These are phyloP conservation scores for Geodia barretti DNA, from an alignment of 37 sponge, comb jelly and placozoan species.

Conservation along the genomic window DNA sequence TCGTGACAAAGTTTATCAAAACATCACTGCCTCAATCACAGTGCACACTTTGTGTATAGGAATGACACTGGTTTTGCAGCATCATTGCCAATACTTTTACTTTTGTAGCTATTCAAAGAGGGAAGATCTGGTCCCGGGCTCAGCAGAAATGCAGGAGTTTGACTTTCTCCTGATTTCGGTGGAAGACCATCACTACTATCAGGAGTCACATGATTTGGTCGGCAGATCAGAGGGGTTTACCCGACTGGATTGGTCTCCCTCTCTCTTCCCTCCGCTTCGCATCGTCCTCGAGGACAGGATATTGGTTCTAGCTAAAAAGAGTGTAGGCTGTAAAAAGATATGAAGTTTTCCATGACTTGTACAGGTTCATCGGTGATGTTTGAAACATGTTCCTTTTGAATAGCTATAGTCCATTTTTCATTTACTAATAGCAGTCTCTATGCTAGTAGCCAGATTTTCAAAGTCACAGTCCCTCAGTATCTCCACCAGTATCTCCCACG, in stretches of 20 bases:
- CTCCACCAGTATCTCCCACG: too few species aligned
- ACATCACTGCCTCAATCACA: too few species aligned
- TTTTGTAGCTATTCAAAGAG: constrained; percentile 63
- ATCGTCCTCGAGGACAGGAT: constrained; percentile 42
- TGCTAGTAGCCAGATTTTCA: too few species aligned
- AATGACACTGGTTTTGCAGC: background rate
- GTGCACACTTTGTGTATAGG: too few species aligned
- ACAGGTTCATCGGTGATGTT: too few species aligned
- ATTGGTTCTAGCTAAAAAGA: constrained; percentile 20
- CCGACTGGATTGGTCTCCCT: constrained; percentile 4
- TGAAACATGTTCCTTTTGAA: too few species aligned
- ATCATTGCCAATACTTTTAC: background rate
- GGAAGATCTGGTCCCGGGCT: constrained; percentile 45
- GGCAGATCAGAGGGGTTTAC: constrained; percentile 40
- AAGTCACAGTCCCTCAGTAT: too few species aligned
- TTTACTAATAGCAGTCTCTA: too few species aligned
- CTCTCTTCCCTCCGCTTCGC: constrained; percentile 46
- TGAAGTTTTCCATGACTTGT: too few species aligned
- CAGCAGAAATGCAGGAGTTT: constrained; percentile 21
- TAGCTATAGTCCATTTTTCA: too few species aligned
- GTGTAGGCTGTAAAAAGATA: too few species aligned
- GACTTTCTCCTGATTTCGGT: constrained; percentile 55
- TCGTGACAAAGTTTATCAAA: too few species aligned
- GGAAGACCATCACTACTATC: constrained; percentile 18
- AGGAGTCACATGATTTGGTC: constrained; percentile 38